Evolutionary conservation across 2,113 vertebrate genomes (phyloP), one percentile per base, ranked within the genome.

Genomic region (Hymenochirus boettgeri): DNA sequence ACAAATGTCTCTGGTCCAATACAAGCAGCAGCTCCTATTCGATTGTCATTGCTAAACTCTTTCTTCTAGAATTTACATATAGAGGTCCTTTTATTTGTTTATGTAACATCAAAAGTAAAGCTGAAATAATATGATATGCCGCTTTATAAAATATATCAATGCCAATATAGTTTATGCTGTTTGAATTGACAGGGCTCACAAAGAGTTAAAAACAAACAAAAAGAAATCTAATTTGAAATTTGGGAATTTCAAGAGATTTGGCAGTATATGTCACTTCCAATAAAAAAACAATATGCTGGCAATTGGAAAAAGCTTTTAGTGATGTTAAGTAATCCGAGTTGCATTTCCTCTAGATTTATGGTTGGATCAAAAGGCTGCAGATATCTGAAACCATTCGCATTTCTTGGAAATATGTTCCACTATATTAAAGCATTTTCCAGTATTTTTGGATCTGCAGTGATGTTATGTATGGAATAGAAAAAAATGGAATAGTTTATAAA

Each of bases 241-340:
- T 42, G n/a, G 5, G 39, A n/a, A 17, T 42, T 42, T 42, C 39
- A 42, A 42, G 7, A 42, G 8, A 42, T 42, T 42, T 2, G 39
- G 39, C 39, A 42, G 17, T 42, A 18, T 42, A 42, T 42, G 39
- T 42, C 39, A 42, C 39, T 42, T 42, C 39, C 15, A 42, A 4
- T 42, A 42, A 42, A 42, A 42, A n/a, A 17, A 13, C 15, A 42
- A 42, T 42, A 42, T n/a, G 39, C 39, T n/a, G 39, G 39, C 39
- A 42, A 42, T 18, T 42, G 39, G 39, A 42, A 42, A 42, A 42
- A 42, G 39, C 39, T 42, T 42, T 42, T 42, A 42, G 39, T 42
- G 39, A 42, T 42, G 39, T 42, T 42, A 42, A 42, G 39, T 42
- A 42, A 42, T 42, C 39, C 15, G 39, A 18, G 39, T 18, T 42